Base-by-base conservation (phyloP, 1,140 invertebrate genomes). In the Schlechtendalia chinensis region DNA sequence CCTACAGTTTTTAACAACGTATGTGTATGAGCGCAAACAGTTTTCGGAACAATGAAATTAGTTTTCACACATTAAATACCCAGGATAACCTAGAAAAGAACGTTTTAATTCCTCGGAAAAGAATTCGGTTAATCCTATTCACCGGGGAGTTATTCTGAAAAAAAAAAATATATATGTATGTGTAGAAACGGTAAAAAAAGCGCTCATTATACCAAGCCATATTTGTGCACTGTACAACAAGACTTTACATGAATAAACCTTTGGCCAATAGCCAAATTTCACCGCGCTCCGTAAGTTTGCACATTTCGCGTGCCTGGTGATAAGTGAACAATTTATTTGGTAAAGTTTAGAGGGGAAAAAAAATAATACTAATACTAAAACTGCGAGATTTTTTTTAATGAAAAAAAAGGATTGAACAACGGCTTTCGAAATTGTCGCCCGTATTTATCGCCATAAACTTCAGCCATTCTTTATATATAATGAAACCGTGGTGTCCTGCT, bases 21-120 rank as follows among this genome's bases (percentile, higher is more conserved):
- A 45, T 39, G 39, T 58, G 59, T 39, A 39, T 29, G 56, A 58
- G 56, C 14, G 56, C 32, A 39, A 77, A 77, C 74, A 45, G 74
- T 77, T 77, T 59, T 56, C 74, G 56, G 29, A 59, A 56, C 56
- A 39, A n/a, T 77, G 74, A 12, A 77, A 77, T 77, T 77, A 58
- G 59, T 59, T 77, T 59, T 45, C 45, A 77, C 27, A 56, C 50
- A 32, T 59, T 59, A 77, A 59, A 77, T 16, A 56, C n/a, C 56
- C 53, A 39, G 71, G 71, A n/a, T 22, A 56, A 56, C 53, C 24
- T 32, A 29, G 50, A 58, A 56, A 39, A 74, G 10, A 56, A 56
- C 29, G 32, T 77, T 77, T 39, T 32, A 19, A 58, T 75, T 75
- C 29, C 29, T 5, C 53, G 29, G n/a, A 8, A 22, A 24, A 19